Evolutionary conservation across 2,113 vertebrate species (phyloP).

Genomic region (Sturnus vulgaris): DNA sequence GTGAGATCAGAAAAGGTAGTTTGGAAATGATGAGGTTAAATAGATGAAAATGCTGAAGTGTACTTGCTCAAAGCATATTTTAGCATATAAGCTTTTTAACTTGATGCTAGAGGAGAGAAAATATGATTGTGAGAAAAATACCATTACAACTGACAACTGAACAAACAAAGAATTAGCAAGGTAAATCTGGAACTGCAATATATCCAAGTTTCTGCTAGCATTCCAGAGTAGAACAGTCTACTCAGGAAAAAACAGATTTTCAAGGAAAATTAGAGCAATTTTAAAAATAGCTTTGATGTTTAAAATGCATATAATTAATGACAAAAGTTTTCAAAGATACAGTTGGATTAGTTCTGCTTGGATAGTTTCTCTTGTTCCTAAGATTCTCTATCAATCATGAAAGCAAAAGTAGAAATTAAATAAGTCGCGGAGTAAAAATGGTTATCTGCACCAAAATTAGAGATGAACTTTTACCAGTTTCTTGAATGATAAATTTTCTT

Average conservation of each 20-base stretch:
- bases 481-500: not conserved
- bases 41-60: not conserved
- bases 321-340: not conserved
- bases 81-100: not conserved
- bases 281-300: conserved; percentile 11
- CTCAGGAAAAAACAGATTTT: not conserved
- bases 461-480: not conserved
- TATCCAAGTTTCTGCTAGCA: not conserved
- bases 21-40: not conserved
- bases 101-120: not conserved
- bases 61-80: not conserved
- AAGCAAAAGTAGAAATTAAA: not conserved
- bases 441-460: not conserved
- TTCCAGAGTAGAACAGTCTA: not conserved
- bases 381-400: not conserved
- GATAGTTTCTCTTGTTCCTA: not conserved
- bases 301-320: not conserved
- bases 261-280: not conserved
- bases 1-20: not conserved
- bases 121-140: not conserved
- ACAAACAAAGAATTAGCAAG: conserved; percentile 26
- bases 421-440: not conserved
- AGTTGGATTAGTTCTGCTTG: conserved; percentile 17
- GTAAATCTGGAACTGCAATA: not conserved
- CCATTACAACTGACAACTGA: not conserved